Evolutionary conservation across 2,797 vertebrate species (phyloP).

Genomic region (Trichosurus vulpecula): DNA sequence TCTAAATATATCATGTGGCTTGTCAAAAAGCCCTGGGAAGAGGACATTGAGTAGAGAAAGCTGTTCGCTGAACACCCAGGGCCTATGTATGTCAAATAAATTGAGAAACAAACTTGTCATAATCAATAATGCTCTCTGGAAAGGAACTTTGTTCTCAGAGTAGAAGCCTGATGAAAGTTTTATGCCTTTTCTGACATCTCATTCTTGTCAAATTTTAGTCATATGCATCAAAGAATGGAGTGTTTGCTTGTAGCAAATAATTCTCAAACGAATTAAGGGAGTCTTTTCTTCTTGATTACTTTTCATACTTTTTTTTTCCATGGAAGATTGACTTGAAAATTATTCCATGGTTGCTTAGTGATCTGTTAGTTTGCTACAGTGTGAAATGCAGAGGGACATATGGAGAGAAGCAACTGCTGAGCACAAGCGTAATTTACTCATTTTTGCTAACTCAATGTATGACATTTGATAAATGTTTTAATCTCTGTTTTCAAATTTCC

Average conservation of each 20-base stretch:
- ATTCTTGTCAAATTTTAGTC: neutral
- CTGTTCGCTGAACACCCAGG: neutral
- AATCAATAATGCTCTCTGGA: slow-evolving; percentile 42
- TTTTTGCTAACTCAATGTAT: neutral
- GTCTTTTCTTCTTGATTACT: neutral
- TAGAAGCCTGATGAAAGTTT: neutral
- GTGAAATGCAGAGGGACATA: neutral
- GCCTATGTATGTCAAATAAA: slow-evolving; percentile 39
- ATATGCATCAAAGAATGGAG: neutral
- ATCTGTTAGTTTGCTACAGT: neutral
- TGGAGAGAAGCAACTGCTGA: neutral
- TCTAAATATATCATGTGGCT: slow-evolving; percentile 24
- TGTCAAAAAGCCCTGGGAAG: slow-evolving; percentile 27
- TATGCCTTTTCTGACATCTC: neutral
- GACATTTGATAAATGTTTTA: neutral
- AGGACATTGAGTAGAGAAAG: neutral
- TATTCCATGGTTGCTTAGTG: neutral
- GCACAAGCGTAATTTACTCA: neutral
- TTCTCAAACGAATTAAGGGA: neutral
- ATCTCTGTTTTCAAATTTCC: neutral
- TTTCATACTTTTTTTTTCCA: neutral
- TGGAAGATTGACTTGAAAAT: neutral
- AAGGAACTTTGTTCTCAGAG: neutral
- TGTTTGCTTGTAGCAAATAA: neutral
- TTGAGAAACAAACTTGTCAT: slow-evolving; percentile 38